These are phyloP conservation scores for Petrocephalus zakoni DNA, from an alignment of 2,113 vertebrate genomes.

Conservation along the genomic window DNA sequence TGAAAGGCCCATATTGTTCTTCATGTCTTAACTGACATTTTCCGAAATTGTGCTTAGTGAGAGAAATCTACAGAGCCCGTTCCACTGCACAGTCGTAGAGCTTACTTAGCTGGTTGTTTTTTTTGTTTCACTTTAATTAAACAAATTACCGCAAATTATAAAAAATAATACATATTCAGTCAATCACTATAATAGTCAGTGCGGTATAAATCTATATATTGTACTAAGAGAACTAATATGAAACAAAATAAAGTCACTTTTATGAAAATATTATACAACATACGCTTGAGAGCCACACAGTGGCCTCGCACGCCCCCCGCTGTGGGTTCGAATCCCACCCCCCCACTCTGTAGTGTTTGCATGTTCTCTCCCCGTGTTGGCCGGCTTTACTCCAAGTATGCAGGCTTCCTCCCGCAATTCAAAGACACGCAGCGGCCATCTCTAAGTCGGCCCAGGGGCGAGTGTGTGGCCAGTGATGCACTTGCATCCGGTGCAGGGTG, in stretches of 20 bases:
- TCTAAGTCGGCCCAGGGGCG: neutral
- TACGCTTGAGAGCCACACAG: neutral
- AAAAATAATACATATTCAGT: neutral
- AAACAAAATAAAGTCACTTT: neutral
- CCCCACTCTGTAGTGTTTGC: neutral
- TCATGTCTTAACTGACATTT: too few relatives aligned
- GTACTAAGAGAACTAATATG: neutral
- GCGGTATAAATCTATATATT: neutral
- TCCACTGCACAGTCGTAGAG: too few relatives aligned
- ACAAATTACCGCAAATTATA: neutral
- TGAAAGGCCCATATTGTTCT: too few relatives aligned
- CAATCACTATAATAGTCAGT: neutral
- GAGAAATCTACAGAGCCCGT: too few relatives aligned
- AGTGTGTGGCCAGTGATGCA: neutral
- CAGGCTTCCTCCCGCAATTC: neutral
- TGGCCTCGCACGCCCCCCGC: neutral
- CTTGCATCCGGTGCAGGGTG: neutral
- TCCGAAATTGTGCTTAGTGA: too few relatives aligned
- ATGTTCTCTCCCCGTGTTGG: neutral
- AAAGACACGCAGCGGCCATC: neutral
- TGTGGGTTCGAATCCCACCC: neutral
- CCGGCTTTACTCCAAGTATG: too few relatives aligned
- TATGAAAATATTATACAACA: neutral
- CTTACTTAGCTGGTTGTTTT: too few relatives aligned
- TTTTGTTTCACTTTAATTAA: neutral